Base-by-base conservation (phyloP, 2,797 vertebrate species). In the Leptatherina wallacei region DNA sequence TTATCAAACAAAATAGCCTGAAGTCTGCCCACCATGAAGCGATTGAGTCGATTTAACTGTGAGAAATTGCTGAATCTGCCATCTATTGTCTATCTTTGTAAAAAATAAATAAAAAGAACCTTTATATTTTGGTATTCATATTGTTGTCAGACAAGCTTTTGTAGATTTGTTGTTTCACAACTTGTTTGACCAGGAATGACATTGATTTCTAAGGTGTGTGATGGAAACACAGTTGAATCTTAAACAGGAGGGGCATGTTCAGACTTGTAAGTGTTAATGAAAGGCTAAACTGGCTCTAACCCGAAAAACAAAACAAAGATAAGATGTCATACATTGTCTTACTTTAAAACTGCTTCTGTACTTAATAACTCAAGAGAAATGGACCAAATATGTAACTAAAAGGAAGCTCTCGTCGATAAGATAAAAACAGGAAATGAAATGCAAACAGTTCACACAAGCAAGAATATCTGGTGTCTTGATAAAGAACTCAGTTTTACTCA, bases 201-300 rank as follows among this genome's bases (percentile, higher is more conserved):
- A 56, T 20, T 12, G 29, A 55, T 67, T 65, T 9, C n/a, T 24
- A 24, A 69, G 49, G 56, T 36, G 20, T 69, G 52, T 52, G 3
- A 52, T 63, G 38, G 35, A 24, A 51, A 10, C 14, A 22, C 20
- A 51, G 14, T 78, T 54, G 71, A 18, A 63, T 77, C 61, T 42
- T 2, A 75, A 75, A 69, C 20, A 52, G 35, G 56, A 57, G 18
- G 11, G 38, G 0, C 78, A 64, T n/a, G 79, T 62, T 10, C 40
- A 55, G 70, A 84, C 84, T n/a, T 75, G 78, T 54, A 35, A 47
- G 49, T 44, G 58, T 51, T 64, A 40, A 38, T 38, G 13, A 24
- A 10, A 35, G 52, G 14, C 36, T 70, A 38, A 14, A 13, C 35
- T 49, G 66, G 1, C 22, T 76, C n/a, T 2, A 47, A 10, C 3